These are phyloP conservation scores for Alauda arvensis DNA, from an alignment of 2,797 vertebrate species.

Conservation along the genomic window DNA sequence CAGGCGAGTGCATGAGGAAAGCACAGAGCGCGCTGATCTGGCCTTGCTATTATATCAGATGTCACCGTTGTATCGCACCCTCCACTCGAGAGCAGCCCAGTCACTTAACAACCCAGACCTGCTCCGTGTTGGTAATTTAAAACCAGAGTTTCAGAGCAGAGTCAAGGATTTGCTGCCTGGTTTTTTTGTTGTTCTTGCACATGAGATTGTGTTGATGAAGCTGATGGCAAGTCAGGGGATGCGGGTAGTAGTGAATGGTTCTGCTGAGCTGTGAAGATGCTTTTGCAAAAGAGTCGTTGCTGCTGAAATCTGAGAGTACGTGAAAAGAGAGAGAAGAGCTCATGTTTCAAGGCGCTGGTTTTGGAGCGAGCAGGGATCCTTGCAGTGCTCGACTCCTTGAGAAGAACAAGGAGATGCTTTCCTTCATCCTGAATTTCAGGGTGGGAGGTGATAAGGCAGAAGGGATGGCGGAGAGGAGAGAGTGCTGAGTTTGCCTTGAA, in stretches of 20 bases:
- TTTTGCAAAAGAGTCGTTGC: neutral
- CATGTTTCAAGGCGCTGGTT: neutral
- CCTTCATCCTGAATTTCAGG: neutral
- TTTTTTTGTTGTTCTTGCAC: neutral
- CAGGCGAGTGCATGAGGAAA: neutral
- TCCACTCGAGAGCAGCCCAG: neutral
- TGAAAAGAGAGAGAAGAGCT: neutral
- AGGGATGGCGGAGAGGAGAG: neutral
- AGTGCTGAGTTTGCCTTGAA: neutral
- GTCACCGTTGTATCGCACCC: neutral
- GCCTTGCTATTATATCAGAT: neutral
- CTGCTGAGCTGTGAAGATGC: neutral
- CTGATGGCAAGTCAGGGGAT: neutral
- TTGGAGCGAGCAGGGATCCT: neutral
- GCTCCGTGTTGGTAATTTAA: neutral
- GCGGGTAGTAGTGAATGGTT: neutral
- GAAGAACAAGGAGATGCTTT: neutral
- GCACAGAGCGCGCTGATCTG: neutral
- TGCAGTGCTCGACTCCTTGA: rapidly evolving
- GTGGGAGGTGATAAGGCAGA: neutral
- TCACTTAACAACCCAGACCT: constrained; percentile 1
- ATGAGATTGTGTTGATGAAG: neutral
- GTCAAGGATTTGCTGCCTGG: neutral
- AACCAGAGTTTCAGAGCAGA: constrained; percentile 16
- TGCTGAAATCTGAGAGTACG: neutral